Conservation (phyloP, 2,888 invertebrate species). For the Protophormia terraenovae region DNA sequence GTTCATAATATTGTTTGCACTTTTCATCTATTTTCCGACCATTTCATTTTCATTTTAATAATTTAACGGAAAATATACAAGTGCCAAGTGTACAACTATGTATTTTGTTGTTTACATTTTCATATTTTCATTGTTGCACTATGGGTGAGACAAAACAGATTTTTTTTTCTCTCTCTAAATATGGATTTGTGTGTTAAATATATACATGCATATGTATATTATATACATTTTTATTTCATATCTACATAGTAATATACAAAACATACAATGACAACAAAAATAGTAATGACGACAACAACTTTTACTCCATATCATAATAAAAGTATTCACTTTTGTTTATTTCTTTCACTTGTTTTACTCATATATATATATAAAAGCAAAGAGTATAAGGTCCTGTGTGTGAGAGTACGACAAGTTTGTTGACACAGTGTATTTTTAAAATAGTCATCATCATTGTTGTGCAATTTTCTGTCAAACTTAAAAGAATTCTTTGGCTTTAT, state of each 20-base stretch:
- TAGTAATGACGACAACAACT: not conserved
- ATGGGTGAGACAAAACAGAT: not conserved
- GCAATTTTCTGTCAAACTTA: too few species aligned
- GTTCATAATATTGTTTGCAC: not conserved
- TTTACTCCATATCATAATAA: not conserved
- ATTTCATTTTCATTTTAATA: constrained; percentile 42
- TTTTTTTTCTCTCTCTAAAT: too few species aligned
- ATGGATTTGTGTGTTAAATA: constrained; percentile 48
- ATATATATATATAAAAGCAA: too few species aligned
- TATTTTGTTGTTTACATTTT: not conserved
- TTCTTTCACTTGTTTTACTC: not conserved
- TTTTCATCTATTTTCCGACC: not conserved
- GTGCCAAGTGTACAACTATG: constrained; percentile 30
- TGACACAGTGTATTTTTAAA: too few species aligned
- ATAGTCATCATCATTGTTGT: too few species aligned
- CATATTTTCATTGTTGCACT: constrained; percentile 7
- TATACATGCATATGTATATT: not conserved
- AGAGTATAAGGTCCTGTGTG: too few species aligned
- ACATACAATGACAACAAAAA: too few species aligned
- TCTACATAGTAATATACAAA: too few species aligned
- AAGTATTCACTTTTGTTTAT: not conserved
- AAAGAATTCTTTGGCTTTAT: too few species aligned
- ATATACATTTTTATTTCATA: not conserved
- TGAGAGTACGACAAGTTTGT: too few species aligned
- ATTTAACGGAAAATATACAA: constrained; percentile 54